Evolutionary conservation across 2,797 vertebrate species (phyloP).

Genomic region (Balearica regulorum): DNA sequence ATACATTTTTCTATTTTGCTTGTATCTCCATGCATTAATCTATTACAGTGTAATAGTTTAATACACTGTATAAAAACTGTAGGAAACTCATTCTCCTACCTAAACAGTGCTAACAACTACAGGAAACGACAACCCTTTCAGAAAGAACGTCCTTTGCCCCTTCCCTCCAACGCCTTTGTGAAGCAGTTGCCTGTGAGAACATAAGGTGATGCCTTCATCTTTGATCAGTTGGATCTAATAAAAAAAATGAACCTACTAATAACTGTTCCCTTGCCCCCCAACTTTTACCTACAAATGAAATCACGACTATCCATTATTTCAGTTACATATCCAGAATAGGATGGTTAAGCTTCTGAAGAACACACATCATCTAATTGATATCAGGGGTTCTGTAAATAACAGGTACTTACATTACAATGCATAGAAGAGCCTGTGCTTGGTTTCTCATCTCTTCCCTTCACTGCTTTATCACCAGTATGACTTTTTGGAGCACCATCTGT

Average conservation of each 20-base stretch:
- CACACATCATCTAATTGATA: neutral
- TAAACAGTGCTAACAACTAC: neutral
- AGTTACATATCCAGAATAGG: neutral
- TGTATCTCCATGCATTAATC: neutral
- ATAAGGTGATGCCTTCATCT: neutral
- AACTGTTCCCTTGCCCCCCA: neutral
- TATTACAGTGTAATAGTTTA: neutral
- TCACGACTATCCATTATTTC: neutral
- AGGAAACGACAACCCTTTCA: neutral
- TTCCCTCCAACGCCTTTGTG: neutral
- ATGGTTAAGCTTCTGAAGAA: neutral
- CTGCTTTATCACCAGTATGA: neutral
- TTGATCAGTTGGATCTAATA: neutral
- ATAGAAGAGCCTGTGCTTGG: neutral
- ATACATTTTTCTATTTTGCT: neutral
- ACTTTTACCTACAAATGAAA: neutral
- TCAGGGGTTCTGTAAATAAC: neutral
- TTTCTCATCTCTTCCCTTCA: neutral
- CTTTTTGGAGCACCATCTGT: neutral
- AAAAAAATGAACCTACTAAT: neutral
- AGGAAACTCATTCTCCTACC: neutral
- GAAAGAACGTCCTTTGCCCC: neutral
- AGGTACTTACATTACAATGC: conserved; percentile 36
- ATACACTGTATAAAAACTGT: neutral
- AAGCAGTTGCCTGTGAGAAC: neutral